Conservation (phyloP, 1,140 invertebrate genomes). For the Hestina assimilis region DNA sequence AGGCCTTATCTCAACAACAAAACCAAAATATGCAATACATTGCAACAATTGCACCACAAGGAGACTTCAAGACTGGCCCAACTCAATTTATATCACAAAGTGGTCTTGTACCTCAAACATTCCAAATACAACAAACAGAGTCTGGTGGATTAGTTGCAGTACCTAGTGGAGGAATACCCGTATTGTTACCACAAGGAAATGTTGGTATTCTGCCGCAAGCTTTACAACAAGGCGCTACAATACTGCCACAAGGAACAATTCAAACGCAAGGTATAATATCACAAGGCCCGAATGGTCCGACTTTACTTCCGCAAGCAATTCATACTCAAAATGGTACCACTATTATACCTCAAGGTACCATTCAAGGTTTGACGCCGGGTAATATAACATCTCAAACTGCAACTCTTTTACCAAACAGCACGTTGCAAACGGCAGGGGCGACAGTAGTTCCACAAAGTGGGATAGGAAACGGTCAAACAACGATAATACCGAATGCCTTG, state of each 20-base stretch:
- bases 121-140: conserved; percentile 81
- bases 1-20: conserved; percentile 82
- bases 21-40: conserved; percentile 85
- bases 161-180: conserved; percentile 81
- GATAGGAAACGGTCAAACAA: conserved; percentile 70
- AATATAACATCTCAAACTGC: conserved; percentile 70
- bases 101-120: conserved; percentile 80
- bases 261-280: conserved; percentile 78
- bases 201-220: conserved; percentile 75
- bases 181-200: conserved; percentile 77
- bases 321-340: conserved; percentile 75
- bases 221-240: conserved; percentile 68
- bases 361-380: conserved; percentile 67
- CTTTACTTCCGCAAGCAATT: conserved; percentile 74
- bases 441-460: conserved; percentile 73
- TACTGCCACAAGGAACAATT: conserved; percentile 71
- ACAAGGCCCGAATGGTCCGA: conserved; percentile 74
- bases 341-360: conserved; percentile 72
- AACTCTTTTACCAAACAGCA: conserved; percentile 65
- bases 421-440: conserved; percentile 63
- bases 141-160: conserved; percentile 80
- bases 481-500: conserved; percentile 72
- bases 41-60: conserved; percentile 81
- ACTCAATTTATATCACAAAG: conserved; percentile 80
- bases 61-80: conserved; percentile 76